Evolutionary conservation across 2,888 invertebrate species (phyloP), one percentile per base, ranked within the genome.

Genomic region (Apodemia zela): DNA sequence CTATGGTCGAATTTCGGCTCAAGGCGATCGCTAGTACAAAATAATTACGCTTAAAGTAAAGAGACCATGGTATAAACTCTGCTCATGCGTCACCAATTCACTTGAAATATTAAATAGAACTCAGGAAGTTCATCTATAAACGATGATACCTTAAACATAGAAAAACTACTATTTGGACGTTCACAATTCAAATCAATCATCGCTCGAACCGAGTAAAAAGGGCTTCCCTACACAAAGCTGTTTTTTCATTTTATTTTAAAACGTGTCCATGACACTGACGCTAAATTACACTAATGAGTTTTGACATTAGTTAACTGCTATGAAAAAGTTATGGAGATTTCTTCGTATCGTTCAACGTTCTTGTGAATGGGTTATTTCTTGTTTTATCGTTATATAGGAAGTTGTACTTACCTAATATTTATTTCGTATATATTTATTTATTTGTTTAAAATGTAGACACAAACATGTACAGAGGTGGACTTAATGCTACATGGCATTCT

Each of bases 221-320:
- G 51, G 51, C 51, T 51, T 51, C 51, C 51, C 51, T 51, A 51
- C 21, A 18, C 62, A 75, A 77, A 76, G 77, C 76, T 77, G 75
- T 74, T 74, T 79, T 82, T 77, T 76, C 75, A 11, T 76, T 83
- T 83, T 88, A 84, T 87, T 89, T 88, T 85, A 85, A 84, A 83
- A 84, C 82, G 77, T 85, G 89, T 73, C 89, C 88, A 76, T 89
- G 90, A 89, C 90, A 89, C 86, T 90, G 90, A 90, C 82, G 83
- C 77, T 85, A 82, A 84, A 86, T 84, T 80, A 71, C 83, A 75
- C 88, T 91, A 91, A 91, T 90, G 90, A 90, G 87, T 84, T 89
- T 84, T 75, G 85, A 87, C 91, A 91, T 91, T 90, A 90, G 87
- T 80, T 80, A 73, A 79, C 77, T 77, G 77, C 77, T 75, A 79